These are phyloP conservation scores for Trachops cirrhosus DNA, from an alignment of 2,797 vertebrate genomes.

Conservation along the genomic window DNA sequence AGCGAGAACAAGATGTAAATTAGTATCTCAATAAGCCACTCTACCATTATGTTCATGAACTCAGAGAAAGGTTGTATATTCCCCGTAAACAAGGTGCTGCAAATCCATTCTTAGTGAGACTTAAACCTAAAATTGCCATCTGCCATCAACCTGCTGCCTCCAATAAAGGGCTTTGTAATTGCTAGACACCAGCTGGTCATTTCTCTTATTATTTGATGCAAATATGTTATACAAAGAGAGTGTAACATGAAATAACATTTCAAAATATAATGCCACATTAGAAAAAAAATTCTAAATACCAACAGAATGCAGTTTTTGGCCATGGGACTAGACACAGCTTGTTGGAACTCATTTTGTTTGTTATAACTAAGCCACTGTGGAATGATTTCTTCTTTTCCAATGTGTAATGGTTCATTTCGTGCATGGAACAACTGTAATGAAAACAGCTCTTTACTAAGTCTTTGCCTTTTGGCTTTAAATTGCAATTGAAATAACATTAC, in stretches of 20 bases:
- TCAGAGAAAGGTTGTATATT: background rate
- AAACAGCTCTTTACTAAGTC: constrained; percentile 66
- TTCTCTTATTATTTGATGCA: constrained; percentile 76
- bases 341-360: constrained; percentile 74
- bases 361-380: constrained; percentile 71
- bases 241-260: constrained; percentile 69
- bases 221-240: constrained; percentile 72
- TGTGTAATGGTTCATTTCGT: constrained; percentile 75
- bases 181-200: constrained; percentile 77
- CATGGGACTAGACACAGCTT: constrained; percentile 56
- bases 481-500: constrained; percentile 68
- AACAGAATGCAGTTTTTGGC: constrained; percentile 59
- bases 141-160: constrained; percentile 72
- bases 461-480: constrained; percentile 72
- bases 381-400: constrained; percentile 74
- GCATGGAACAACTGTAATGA: constrained; percentile 70
- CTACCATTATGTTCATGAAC: background rate
- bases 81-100: constrained; percentile 34
- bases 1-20: background rate
- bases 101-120: constrained; percentile 57
- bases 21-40: constrained; percentile 8
- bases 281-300: constrained; percentile 68
- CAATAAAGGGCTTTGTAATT: constrained; percentile 72
- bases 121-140: constrained; percentile 75
- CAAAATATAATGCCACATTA: constrained; percentile 41